Evolutionary conservation across 2,888 invertebrate species (phyloP), one percentile per base, ranked within the genome.

Genomic region (Megastigmus dorsalis): DNA sequence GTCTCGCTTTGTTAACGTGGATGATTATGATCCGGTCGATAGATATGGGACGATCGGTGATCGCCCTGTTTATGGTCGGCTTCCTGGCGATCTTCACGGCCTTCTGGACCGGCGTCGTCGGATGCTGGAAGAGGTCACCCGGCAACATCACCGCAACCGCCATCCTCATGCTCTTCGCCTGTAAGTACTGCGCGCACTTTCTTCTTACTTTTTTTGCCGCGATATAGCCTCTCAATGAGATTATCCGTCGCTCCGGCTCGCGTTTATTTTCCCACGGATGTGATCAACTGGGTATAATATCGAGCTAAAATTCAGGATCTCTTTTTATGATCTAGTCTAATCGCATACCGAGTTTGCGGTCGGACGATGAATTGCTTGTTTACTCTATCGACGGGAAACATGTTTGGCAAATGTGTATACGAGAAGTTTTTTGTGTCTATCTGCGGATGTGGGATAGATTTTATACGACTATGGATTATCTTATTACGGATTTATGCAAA

Each of bases 41-140:
- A 92, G 92, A 92, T 90, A 95, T 98, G 93, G 96, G 97, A 79
- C 92, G 98, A 80, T 96, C 97, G 71, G 95, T 96, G 89, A 94
- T 98, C 85, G 97, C 96, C 41, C 91, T 98, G 81, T 97, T 97
- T 91, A 95, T 97, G 84, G 93, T 97, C 70, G 95, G 96, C 60
- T 96, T 99, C 89, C 91, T 97, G 82, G 93, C 96, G 52, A 93
- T 97, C 80, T 95, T 97, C 89, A 93, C 97, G 82, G 96, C 97
- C 23, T 98, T 98, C 89, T 96, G 97, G 92, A 96, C 97, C 68
- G 98, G 98, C 74, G 93, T 98, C 13, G 95, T 97, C 36, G 98
- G 98, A 81, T 99, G 98, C 88, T 99, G 98, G 97, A 94, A 96
- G 88, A 92, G 98, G 81, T 97, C 97, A 60, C 95, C 97, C 7